These are phyloP conservation scores for Cinara cedri DNA, from an alignment of 2,888 invertebrate genomes.

Conservation along the genomic window DNA sequence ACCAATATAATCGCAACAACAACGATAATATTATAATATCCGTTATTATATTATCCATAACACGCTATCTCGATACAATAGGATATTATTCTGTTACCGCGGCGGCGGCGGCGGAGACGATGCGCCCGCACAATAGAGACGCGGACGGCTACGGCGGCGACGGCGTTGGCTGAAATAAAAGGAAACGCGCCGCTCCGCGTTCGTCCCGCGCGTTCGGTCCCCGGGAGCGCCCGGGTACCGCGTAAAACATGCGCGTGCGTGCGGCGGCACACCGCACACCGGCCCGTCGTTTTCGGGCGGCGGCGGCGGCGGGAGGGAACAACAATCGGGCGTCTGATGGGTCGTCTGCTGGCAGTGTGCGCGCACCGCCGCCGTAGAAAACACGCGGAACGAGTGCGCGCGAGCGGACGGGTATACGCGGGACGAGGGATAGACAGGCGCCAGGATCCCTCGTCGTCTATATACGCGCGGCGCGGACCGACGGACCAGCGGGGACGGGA, in stretches of 20 bases:
- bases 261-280: too few species aligned
- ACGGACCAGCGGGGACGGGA: neutral
- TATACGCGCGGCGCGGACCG: neutral
- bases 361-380: neutral
- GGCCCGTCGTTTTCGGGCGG: neutral
- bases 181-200: slow-evolving; percentile 13
- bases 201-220: neutral
- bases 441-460: slow-evolving; percentile 44
- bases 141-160: neutral
- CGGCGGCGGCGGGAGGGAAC: neutral
- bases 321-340: slow-evolving; percentile 50
- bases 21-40: neutral
- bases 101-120: too few species aligned
- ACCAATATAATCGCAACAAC: too few species aligned
- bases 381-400: neutral
- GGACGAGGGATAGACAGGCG: slow-evolving; percentile 44
- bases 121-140: neutral
- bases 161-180: slow-evolving; percentile 46
- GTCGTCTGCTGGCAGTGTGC: slow-evolving; percentile 38
- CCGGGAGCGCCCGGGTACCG: neutral
- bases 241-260: neutral
- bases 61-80: neutral
- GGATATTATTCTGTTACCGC: neutral
- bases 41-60: neutral
- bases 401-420: neutral